These are phyloP conservation scores for Picathartes gymnocephalus DNA, from an alignment of 2,113 vertebrate genomes.

Conservation along the genomic window DNA sequence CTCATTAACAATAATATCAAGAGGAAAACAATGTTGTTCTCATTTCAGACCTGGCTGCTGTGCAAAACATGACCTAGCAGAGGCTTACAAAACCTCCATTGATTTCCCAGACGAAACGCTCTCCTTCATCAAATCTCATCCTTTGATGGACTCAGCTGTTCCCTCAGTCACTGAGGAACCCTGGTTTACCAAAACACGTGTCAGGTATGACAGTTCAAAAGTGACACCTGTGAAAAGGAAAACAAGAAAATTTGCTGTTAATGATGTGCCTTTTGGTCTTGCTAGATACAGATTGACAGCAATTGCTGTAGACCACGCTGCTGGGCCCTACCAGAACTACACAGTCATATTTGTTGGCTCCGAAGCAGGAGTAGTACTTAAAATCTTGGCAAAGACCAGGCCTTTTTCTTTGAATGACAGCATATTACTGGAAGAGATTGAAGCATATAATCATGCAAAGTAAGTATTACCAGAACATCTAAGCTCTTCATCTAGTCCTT, in stretches of 20 bases:
- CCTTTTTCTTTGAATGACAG: constrained; percentile 88
- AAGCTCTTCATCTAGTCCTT: neutral
- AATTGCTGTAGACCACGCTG: constrained; percentile 87
- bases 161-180: constrained; percentile 90
- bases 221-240: neutral
- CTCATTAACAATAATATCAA: constrained; percentile 22
- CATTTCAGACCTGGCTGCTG: constrained; percentile 91
- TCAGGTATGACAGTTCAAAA: constrained; percentile 77
- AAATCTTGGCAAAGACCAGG: constrained; percentile 92
- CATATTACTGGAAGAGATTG: constrained; percentile 94
- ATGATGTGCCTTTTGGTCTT: neutral
- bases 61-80: constrained; percentile 87
- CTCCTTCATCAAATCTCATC: constrained; percentile 97
- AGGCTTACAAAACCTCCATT: constrained; percentile 89
- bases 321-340: constrained; percentile 92
- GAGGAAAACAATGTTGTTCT: constrained; percentile 64
- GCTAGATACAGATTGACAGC: constrained; percentile 90
- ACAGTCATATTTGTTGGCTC: constrained; percentile 96
- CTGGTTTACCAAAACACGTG: constrained; percentile 97
- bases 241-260: neutral
- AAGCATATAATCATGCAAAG: constrained; percentile 95
- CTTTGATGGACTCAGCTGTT: constrained; percentile 92
- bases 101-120: constrained; percentile 97
- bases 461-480: constrained; percentile 69
- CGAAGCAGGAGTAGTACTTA: constrained; percentile 91